These are phyloP conservation scores for Desoria tigrina DNA, from an alignment of 2,888 invertebrate species.

Conservation along the genomic window DNA sequence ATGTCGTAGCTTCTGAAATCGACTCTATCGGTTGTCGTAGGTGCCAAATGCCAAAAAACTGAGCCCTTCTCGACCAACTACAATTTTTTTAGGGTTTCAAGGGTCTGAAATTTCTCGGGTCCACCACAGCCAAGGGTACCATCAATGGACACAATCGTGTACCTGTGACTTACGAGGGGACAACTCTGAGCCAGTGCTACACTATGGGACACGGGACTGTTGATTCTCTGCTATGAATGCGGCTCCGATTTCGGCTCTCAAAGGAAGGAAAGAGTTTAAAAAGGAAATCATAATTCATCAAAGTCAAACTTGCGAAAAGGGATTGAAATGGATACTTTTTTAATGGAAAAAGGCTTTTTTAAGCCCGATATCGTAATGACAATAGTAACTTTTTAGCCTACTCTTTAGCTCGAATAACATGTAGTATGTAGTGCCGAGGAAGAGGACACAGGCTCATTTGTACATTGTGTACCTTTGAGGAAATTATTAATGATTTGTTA, in stretches of 20 bases:
- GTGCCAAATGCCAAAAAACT: too few relatives aligned
- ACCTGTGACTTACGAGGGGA: constrained; percentile 8
- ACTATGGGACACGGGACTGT: too few relatives aligned
- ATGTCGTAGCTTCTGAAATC: too few relatives aligned
- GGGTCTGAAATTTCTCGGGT: too few relatives aligned
- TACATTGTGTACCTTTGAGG: neutral
- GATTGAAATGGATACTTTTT: constrained; percentile 52
- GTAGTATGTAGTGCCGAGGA: neutral
- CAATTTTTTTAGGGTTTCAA: too few relatives aligned
- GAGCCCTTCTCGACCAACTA: too few relatives aligned
- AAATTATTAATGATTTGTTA: constrained; percentile 11
- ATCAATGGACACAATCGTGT: constrained; percentile 2
- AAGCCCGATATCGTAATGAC: neutral
- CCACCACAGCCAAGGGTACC: too few relatives aligned
- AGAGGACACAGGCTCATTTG: neutral
- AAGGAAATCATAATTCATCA: constrained; percentile 52
- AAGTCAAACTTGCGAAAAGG: constrained; percentile 51
- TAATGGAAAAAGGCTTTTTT: constrained; percentile 28
- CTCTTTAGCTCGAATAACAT: neutral
- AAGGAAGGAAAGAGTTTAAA: constrained; percentile 44
- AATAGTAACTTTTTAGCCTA: constrained; percentile 5
- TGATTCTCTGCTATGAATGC: too few relatives aligned
- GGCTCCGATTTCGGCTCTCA: constrained; percentile 33
- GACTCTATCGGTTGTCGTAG: too few relatives aligned
- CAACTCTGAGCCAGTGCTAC: neutral